phyloP scores from a whole-genome alignment of 2,888 invertebrate species.

The Leucoptera coffeella region DNA sequence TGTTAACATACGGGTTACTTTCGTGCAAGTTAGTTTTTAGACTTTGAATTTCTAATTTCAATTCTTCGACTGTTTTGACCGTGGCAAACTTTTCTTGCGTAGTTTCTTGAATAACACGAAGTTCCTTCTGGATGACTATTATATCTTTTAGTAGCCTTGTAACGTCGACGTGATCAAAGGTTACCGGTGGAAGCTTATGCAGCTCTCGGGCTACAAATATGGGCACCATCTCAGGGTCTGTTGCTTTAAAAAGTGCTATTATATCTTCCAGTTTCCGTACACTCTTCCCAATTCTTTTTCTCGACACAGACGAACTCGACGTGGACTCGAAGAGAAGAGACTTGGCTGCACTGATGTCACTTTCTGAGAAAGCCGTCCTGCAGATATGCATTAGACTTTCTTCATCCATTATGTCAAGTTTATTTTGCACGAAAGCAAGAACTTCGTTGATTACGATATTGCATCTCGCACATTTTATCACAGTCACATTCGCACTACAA shows the following conservation, averaged over 20 bases:
- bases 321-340: background rate
- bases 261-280: background rate
- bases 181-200: conserved; percentile 1
- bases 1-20: background rate
- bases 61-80: conserved; percentile 1
- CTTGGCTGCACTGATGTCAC: background rate
- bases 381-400: background rate
- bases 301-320: background rate
- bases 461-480: conserved; percentile 1
- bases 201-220: conserved; percentile 1
- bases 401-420: conserved; percentile 1
- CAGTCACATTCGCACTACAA: no score
- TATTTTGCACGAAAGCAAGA: conserved; percentile 1
- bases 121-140: conserved; percentile 1
- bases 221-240: background rate
- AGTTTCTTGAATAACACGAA: conserved; percentile 2
- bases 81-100: conserved; percentile 2
- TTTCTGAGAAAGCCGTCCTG: background rate
- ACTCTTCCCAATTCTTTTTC: background rate
- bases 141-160: conserved; percentile 1
- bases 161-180: conserved; percentile 1
- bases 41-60: conserved; percentile 4
- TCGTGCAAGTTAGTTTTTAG: background rate
- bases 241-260: background rate
- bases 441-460: conserved; percentile 1